Conservation (phyloP, 2,888 invertebrate genomes). For the Microctonus aethiopoides region DNA sequence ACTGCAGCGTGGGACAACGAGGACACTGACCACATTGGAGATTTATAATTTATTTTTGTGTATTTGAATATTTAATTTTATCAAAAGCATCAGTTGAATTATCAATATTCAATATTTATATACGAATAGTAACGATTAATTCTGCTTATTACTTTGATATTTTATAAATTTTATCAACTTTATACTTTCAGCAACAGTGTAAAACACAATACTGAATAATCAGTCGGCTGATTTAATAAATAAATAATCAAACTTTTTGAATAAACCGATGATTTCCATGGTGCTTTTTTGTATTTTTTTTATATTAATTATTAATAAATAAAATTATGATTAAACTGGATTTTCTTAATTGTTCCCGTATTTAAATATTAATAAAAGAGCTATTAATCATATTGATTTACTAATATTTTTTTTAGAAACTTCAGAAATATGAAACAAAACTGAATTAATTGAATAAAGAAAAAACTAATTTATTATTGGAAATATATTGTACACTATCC, state of each 20-base stretch:
- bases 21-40: neutral
- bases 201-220: neutral
- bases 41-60: neutral
- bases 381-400: no score
- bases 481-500: constrained; percentile 32
- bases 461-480: constrained; percentile 21
- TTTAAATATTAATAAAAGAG: no score
- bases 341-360: neutral
- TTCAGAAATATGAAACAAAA: no score
- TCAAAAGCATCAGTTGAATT: neutral
- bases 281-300: neutral
- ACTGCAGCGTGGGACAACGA: no score
- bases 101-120: neutral
- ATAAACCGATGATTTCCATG: neutral
- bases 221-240: neutral
- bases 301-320: neutral
- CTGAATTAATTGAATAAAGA: no score
- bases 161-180: no score
- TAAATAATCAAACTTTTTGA: neutral
- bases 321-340: neutral
- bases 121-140: neutral
- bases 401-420: no score
- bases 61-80: neutral
- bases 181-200: neutral
- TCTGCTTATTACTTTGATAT: no score